These are phyloP conservation scores for Priocnemis perturbator DNA, from an alignment of 2,888 invertebrate species.

Conservation along the genomic window DNA sequence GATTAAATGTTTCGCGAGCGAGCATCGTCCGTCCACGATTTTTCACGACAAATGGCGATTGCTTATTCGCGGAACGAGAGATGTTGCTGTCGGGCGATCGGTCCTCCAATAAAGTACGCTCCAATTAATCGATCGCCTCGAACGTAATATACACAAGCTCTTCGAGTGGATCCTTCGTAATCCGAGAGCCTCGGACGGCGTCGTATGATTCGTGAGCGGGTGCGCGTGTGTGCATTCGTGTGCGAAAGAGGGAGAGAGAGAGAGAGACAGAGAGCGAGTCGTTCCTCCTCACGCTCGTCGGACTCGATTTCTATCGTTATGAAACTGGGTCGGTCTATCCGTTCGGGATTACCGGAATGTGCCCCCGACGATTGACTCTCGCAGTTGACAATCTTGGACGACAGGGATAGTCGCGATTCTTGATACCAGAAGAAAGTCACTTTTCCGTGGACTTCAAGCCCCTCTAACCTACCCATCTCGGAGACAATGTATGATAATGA, in stretches of 20 bases:
- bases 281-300: too few relatives aligned
- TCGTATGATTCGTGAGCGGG: too few relatives aligned
- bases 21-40: constrained; percentile 26
- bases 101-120: constrained; percentile 12
- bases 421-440: too few relatives aligned
- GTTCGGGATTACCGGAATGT: too few relatives aligned
- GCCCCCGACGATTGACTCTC: too few relatives aligned
- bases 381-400: too few relatives aligned
- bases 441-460: background rate
- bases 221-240: constrained; percentile 16
- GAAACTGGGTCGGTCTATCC: too few relatives aligned
- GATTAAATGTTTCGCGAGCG: constrained; percentile 19
- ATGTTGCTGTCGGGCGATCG: constrained; percentile 28
- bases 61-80: constrained; percentile 31
- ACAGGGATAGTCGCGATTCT: too few relatives aligned
- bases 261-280: too few relatives aligned
- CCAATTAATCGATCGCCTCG: constrained; percentile 49
- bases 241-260: background rate
- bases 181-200: constrained; percentile 21
- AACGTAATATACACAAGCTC: constrained; percentile 43
- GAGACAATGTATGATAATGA: too few relatives aligned
- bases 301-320: too few relatives aligned
- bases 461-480: background rate
- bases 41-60: constrained; percentile 32
- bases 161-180: constrained; percentile 52